These are phyloP conservation scores for Drosophila ohnishii DNA, from an alignment of 1,140 invertebrate genomes.

Conservation along the genomic window DNA sequence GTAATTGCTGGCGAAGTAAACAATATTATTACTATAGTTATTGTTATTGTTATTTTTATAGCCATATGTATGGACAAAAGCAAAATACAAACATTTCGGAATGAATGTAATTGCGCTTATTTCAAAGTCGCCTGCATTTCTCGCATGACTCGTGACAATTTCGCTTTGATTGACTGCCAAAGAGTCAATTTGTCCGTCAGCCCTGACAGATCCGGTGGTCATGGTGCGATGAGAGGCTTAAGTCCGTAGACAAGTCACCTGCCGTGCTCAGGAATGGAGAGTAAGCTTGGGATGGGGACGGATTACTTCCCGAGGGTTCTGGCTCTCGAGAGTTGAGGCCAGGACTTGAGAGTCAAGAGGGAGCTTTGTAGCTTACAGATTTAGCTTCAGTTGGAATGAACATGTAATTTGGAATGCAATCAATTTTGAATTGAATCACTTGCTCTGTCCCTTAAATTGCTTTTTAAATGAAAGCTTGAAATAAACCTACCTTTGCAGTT, in stretches of 20 bases:
- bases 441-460: not conserved
- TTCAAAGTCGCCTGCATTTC: slow-evolving; percentile 51
- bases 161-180: slow-evolving; percentile 36
- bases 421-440: not conserved
- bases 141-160: slow-evolving; percentile 55
- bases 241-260: slow-evolving; percentile 1
- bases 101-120: slow-evolving; percentile 59
- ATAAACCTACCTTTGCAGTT: not conserved
- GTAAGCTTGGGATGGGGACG: not conserved
- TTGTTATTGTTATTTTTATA: slow-evolving; percentile 8
- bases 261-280: not conserved
- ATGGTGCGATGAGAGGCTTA: slow-evolving; percentile 17
- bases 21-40: slow-evolving; percentile 45
- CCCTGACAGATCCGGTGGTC: slow-evolving; percentile 22
- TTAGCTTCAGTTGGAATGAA: not conserved
- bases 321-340: too few relatives aligned
- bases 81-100: slow-evolving; percentile 26
- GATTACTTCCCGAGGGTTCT: slow-evolving; percentile 10
- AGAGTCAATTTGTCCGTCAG: slow-evolving; percentile 50
- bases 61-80: not conserved
- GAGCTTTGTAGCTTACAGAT: not conserved
- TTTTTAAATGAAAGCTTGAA: not conserved
- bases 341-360: slow-evolving; percentile 2
- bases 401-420: slow-evolving; percentile 1
- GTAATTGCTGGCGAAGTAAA: slow-evolving; percentile 66